A percentile compares a stretch with the other conserved stretches of the same genome.
Evolutionary conservation across 2,797 vertebrate species (phyloP).

Genomic region (Ficedula albicollis): DNA sequence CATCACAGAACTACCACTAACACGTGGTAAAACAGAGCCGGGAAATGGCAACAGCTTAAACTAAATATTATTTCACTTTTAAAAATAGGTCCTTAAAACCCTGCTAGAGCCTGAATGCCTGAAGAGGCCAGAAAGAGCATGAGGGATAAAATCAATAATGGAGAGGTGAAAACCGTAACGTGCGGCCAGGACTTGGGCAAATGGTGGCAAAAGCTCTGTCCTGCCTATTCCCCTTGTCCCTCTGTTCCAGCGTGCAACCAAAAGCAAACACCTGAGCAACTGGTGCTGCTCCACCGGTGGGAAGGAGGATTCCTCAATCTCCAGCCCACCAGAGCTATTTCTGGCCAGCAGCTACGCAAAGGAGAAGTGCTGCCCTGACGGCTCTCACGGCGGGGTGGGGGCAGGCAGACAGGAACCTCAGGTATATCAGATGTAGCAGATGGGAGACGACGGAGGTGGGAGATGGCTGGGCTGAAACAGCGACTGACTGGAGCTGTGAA

Average conservation of each 20-base stretch:
- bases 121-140: background rate
- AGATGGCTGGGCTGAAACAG: background rate
- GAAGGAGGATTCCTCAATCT: background rate
- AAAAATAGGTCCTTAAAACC: conserved; percentile 36
- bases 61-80: conserved; percentile 39
- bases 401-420: conserved; percentile 28
- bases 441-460: background rate
- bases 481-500: background rate
- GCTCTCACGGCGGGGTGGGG: fast-evolving
- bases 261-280: background rate
- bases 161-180: background rate
- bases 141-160: background rate
- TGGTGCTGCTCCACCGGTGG: background rate
- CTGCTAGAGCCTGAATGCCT: background rate
- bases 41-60: conserved; percentile 55
- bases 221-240: background rate
- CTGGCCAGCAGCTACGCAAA: background rate
- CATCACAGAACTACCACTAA: conserved; percentile 58
- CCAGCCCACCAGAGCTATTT: conserved; percentile 41
- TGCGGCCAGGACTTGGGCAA: background rate
- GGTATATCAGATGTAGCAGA: background rate
- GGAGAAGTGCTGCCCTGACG: conserved; percentile 33
- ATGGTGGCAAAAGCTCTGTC: background rate
- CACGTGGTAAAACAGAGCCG: conserved; percentile 44
- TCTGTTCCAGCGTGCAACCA: fast-evolving